Conservation (phyloP, 2,888 invertebrate species). For the Folsomia candida region DNA sequence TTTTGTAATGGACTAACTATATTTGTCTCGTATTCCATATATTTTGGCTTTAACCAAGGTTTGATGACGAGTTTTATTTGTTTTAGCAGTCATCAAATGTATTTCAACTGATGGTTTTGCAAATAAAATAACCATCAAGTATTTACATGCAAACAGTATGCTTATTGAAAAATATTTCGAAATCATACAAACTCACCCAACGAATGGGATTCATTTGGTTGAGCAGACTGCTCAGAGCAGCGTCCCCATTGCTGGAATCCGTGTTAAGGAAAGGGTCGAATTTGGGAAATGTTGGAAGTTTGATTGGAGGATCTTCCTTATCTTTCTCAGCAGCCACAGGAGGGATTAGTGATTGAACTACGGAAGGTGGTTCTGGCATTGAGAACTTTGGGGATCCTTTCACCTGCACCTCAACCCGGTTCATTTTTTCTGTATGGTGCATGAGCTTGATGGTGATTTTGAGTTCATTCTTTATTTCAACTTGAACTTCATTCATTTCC, state of each 20-base stretch:
- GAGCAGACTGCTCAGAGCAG: conserved; percentile 41
- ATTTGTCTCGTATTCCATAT: no score
- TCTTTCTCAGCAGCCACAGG: conserved; percentile 26
- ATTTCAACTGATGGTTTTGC: no score
- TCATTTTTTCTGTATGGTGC: conserved; percentile 46
- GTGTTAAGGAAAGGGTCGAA: conserved; percentile 3
- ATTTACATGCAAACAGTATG: no score
- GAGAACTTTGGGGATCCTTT: conserved; percentile 55
- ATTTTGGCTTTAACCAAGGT: no score
- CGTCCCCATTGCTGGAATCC: conserved; percentile 29
- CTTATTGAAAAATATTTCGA: no score
- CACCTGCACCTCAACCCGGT: conserved; percentile 46
- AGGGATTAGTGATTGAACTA: conserved; percentile 61
- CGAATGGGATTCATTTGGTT: conserved; percentile 56
- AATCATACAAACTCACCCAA: no score
- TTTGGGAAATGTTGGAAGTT: conserved; percentile 21
- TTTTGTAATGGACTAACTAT: no score
- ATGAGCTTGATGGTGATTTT: conserved; percentile 49
- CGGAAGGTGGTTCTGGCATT: conserved; percentile 56
- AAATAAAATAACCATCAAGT: no score
- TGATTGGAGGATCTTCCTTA: conserved; percentile 22
- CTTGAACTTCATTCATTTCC: conserved; percentile 47
- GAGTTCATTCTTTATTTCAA: conserved; percentile 48
- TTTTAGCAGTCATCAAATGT: no score
- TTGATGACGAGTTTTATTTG: no score